These are phyloP conservation scores for Lytechinus pictus DNA, from an alignment of 35 echinoderm and acorn worm species.

Conservation along the genomic window DNA sequence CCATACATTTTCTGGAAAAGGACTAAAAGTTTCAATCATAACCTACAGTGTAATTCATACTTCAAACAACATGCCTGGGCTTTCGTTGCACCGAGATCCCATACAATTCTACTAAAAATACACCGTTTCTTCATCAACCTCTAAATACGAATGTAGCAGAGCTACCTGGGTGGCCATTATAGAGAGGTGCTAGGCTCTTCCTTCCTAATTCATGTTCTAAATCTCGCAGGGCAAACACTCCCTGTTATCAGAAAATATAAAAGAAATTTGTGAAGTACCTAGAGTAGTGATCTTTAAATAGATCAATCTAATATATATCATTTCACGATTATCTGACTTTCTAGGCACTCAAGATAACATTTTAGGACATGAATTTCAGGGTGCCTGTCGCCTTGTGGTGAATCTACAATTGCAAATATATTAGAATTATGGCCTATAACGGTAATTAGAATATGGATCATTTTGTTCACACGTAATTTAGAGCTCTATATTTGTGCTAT, in stretches of 20 bases:
- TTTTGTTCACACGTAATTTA: no score
- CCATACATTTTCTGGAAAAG: no score
- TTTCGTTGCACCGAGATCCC: background rate
- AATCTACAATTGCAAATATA: no score
- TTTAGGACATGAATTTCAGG: no score
- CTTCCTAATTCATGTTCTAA: slow-evolving; percentile 19
- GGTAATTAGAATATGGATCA: no score
- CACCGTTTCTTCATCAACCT: background rate
- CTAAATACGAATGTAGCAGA: background rate
- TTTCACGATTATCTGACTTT: background rate
- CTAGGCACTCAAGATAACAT: no score
- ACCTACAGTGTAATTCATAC: no score
- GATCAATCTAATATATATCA: background rate
- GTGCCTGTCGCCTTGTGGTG: no score
- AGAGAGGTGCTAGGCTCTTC: background rate
- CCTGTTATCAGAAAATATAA: background rate
- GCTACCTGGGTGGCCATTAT: background rate
- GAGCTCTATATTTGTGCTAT: no score
- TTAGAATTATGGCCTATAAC: no score
- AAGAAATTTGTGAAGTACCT: background rate
- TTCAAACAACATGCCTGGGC: background rate
- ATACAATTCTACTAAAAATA: background rate
- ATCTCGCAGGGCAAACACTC: background rate
- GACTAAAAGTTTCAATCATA: no score
- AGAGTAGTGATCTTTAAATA: background rate